phyloP scores from a whole-genome alignment of 1,140 invertebrate genomes.

The Bombus confusus region DNA sequence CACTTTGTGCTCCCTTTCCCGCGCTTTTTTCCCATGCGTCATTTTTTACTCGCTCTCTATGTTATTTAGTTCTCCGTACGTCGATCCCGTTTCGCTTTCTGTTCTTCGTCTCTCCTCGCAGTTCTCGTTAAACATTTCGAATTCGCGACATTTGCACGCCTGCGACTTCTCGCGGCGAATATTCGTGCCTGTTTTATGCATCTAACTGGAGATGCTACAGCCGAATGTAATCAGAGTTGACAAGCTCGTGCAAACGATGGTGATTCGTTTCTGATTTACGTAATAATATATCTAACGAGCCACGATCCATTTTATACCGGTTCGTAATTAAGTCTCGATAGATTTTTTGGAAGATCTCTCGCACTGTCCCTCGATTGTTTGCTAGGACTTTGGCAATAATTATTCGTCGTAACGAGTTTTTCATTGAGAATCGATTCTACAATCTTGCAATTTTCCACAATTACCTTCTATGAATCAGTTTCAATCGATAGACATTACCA shows the following conservation, averaged over 20 bases:
- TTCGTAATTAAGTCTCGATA: no score
- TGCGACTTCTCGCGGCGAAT: not conserved
- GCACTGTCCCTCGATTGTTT: no score
- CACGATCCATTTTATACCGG: no score
- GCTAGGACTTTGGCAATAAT: no score
- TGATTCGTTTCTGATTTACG: no score
- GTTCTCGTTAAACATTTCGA: not conserved
- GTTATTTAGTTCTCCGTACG: not conserved
- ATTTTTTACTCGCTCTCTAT: not conserved
- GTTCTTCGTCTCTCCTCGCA: not conserved
- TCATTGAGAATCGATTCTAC: not conserved
- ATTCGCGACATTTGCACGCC: not conserved
- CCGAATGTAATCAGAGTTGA: not conserved
- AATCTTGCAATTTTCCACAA: not conserved
- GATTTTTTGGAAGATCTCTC: no score
- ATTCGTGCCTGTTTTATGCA: not conserved
- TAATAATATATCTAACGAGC: no score
- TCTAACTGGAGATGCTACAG: not conserved
- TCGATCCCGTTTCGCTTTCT: not conserved
- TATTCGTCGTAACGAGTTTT: no score
- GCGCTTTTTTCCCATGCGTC: no score
- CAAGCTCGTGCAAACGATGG: no score
- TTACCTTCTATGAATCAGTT: not conserved
- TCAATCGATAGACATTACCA: not conserved
- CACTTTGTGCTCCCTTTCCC: not conserved